Evolutionary conservation across 2,888 invertebrate genomes (phyloP), one percentile per base, ranked within the genome.

Genomic region (Mechanitis messenoides): DNA sequence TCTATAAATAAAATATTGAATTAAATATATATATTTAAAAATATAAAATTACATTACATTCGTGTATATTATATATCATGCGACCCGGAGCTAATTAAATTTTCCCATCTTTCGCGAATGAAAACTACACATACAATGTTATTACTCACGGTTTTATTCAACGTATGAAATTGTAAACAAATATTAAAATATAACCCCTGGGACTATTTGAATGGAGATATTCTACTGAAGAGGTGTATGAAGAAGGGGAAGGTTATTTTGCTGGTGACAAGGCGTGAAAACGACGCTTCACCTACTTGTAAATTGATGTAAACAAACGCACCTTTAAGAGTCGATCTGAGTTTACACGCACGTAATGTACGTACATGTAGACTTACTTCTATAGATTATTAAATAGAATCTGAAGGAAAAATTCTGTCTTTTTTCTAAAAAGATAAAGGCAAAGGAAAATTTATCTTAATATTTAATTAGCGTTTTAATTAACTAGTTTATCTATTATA

Each of bases 271-370:
- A 76, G 80, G 80, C 81, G 83, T 79, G 80, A 82, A 83, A 77
- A 76, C 79, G 76, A 81, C 83, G 84, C 84, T 83, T 84, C 84
- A 84, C 82, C 85, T 84, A 74, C 80, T 84, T 86, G 83, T 79
- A 86, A 86, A 84, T 84, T 74, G 80, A 74, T 72, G 87, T 81
- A 87, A 87, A 87, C 86, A 87, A 77, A 86, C 86, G 86, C 85
- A 84, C 79, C 77, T 79, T 77, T 69, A 76, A 74, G 76, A 79
- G 83, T 85, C 83, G 80, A 85, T 84, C 73, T 86, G 85, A 86
- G 84, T 85, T 86, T 81, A 81, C 84, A 79, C 80, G 76, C 77
- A 71, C 72, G 72, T 73, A 70, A 70, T 69, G 71, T 69, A 20
- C 20, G 20, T 20, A 20, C 20, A 1, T 20, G 20, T 20, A 20